phyloP scores from a whole-genome alignment of 2,113 vertebrate genomes.

The Phalacrocorax aristotelis region DNA sequence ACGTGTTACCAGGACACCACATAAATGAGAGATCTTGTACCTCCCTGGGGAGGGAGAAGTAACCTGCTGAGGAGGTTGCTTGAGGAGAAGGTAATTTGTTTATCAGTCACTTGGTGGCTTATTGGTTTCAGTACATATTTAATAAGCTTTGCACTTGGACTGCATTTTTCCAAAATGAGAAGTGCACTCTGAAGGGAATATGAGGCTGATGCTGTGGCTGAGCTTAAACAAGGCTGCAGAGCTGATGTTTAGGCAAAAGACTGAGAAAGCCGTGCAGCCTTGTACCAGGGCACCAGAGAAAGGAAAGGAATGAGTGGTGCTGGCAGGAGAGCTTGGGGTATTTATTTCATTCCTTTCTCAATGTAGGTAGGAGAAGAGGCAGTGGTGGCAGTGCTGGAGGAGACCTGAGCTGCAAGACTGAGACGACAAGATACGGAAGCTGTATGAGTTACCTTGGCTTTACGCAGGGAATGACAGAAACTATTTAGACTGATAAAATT shows the following conservation, averaged over 20 bases:
- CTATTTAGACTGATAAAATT: neutral
- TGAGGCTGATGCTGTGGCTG: neutral
- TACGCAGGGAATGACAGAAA: neutral
- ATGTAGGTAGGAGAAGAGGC: neutral
- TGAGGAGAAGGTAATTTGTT: constrained; percentile 27
- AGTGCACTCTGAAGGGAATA: neutral
- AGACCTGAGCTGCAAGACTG: neutral
- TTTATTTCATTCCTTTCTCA: neutral
- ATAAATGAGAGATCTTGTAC: neutral
- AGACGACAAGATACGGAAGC: neutral
- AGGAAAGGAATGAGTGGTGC: neutral
- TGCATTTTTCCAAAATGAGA: neutral
- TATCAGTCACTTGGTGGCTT: neutral
- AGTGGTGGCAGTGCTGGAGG: neutral
- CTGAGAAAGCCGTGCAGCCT: neutral
- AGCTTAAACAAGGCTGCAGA: neutral
- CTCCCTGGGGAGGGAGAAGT: neutral
- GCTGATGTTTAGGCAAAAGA: neutral
- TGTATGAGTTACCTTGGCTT: neutral
- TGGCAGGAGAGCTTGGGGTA: neutral
- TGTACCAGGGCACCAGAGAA: neutral
- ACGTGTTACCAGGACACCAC: neutral
- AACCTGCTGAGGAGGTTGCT: constrained; percentile 2
- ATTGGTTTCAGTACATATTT: constrained; percentile 12
- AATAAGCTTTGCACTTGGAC: neutral